Percentiles rank a stretch among this genome's conserved stretches.
Evolutionary conservation across 92 coral and sea anemone species (phyloP).

Genomic region (Heteractis magnifica): DNA sequence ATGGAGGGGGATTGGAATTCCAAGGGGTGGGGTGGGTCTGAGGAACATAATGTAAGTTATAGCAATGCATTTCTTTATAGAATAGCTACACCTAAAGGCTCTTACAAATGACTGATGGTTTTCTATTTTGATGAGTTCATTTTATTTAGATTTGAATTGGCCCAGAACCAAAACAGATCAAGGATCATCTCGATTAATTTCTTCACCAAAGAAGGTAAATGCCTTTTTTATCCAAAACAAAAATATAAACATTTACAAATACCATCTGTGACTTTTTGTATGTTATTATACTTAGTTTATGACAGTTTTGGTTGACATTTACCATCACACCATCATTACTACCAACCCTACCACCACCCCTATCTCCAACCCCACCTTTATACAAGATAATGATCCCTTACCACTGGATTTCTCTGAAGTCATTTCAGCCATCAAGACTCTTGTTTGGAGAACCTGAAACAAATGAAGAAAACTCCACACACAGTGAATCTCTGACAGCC

Average conservation of each 20-base stretch:
- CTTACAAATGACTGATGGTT: too few relatives aligned
- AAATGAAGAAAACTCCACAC: neutral
- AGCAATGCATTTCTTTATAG: too few relatives aligned
- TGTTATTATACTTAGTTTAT: too few relatives aligned
- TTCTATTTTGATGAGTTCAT: neutral
- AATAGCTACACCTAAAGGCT: too few relatives aligned
- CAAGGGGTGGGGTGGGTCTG: too few relatives aligned
- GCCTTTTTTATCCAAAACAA: neutral
- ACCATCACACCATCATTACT: neutral
- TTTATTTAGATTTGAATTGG: neutral
- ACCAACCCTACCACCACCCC: neutral
- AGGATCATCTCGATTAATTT: neutral
- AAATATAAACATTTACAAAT: neutral
- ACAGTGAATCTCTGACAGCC: neutral
- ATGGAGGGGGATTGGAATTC: too few relatives aligned
- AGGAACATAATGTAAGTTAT: too few relatives aligned
- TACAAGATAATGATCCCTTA: neutral
- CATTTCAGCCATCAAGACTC: constrained; percentile 66
- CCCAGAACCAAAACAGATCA: neutral
- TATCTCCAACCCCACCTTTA: neutral
- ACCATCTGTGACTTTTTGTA: neutral
- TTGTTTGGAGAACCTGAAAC: constrained; percentile 41
- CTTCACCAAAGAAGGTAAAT: constrained; percentile 20
- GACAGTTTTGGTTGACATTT: too few relatives aligned
- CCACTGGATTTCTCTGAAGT: constrained; percentile 18